Percentiles rank a stretch among this genome's conserved stretches.
Conservation (phyloP, 2,797 vertebrate species). For the Argyrosomus regius region DNA sequence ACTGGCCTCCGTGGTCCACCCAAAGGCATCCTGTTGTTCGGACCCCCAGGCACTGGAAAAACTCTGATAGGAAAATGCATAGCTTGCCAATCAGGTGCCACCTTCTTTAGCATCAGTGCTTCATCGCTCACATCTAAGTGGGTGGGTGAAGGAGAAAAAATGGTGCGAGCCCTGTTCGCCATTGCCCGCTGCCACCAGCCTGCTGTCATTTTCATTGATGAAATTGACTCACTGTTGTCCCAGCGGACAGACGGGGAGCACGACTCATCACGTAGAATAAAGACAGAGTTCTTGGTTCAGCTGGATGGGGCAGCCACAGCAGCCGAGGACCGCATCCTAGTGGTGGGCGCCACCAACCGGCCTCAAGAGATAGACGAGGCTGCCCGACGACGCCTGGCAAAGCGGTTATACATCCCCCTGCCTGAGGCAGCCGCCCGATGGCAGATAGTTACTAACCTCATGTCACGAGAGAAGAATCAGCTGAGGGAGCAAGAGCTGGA, state of each 20-base stretch:
- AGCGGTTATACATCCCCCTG: constrained; percentile 95
- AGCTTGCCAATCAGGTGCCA: constrained; percentile 96
- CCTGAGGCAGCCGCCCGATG: constrained; percentile 90
- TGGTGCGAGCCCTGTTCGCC: constrained; percentile 95
- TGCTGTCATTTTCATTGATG: constrained; percentile 97
- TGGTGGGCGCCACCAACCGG: constrained; percentile 97
- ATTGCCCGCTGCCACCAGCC: constrained; percentile 96
- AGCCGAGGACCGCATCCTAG: constrained; percentile 94
- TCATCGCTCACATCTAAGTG: constrained; percentile 98
- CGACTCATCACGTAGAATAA: constrained; percentile 95
- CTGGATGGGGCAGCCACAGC: constrained; percentile 94
- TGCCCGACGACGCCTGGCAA: constrained; percentile 92
- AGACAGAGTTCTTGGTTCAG: constrained; percentile 97
- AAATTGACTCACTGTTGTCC: constrained; percentile 96
- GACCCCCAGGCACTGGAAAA: constrained; percentile 97
- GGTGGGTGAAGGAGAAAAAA: constrained; percentile 98
- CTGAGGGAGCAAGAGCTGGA: constrained; percentile 87
- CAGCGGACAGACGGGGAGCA: constrained; percentile 96
- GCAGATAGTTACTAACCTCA: constrained; percentile 91
- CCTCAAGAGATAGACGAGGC: constrained; percentile 98
- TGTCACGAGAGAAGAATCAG: constrained; percentile 89
- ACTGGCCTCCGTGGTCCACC: constrained; percentile 95
- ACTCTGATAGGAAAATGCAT: constrained; percentile 99
- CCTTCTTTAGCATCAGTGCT: constrained; percentile 98
- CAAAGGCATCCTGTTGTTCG: constrained; percentile 96